Base-by-base conservation (phyloP, 2,797 vertebrate genomes). In the Carduelis carduelis region DNA sequence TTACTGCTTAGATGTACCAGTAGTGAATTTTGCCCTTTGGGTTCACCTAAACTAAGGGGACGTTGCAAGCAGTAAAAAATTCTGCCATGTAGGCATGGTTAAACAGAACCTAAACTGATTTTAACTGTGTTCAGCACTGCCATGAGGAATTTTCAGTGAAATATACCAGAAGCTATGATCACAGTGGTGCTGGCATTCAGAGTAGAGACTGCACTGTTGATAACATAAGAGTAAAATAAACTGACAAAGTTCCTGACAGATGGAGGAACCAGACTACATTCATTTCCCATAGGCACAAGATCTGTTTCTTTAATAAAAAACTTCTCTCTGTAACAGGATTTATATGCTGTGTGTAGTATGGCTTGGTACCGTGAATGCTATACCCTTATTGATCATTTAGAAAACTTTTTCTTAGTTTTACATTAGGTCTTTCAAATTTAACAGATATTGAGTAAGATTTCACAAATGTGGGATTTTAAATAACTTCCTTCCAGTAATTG, bases 71-170 rank as follows among this genome's bases (percentile, higher is more conserved):
- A 90, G 69, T 53, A 87, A 77, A 84, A 89, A 76, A 18, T 26
- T 66, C 44, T 76, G 32, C 34, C 57, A 49, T 4, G 17, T 34
- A 70, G 52, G 26, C 63, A 70, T 35, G 60, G 21, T 79, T 60
- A 66, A 93, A 82, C 24, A 83, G 41, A 94, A 81, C 11, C 15
- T n/a, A 86, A 93, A 89, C 15, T 70, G 52, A 84, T 79, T 95
- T 86, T 69, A 91, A 87, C 27, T n/a, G 60, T n/a, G 41, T 68
- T 94, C 55, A 83, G 50, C 4, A 9, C 24, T 60, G 59, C 47
- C 59, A 37, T 46, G 41, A 55, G 56, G 68, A 90, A 46, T 83
- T 90, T 85, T 66, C 44, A 70, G 77, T 90, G 41, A 88, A 84
- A 89, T 60, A 77, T 26, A 90, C 39, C 39, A 93, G 66, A 74